A percentile compares a stretch with the other conserved stretches of the same genome.
phyloP scores from a whole-genome alignment of 2,113 vertebrate species.

The Barnardius zonarius region DNA sequence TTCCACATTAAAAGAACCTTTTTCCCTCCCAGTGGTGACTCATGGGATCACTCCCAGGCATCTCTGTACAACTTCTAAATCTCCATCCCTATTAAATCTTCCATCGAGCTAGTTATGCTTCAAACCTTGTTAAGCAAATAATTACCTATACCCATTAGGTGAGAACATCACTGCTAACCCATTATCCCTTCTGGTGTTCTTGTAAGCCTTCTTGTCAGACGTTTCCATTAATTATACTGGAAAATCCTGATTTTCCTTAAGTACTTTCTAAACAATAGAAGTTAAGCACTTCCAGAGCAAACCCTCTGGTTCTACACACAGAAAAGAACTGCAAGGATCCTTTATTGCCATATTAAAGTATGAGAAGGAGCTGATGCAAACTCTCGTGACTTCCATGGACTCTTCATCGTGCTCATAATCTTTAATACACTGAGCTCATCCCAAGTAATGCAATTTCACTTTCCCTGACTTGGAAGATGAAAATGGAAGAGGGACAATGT shows the following conservation, averaged over 20 bases:
- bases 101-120: neutral
- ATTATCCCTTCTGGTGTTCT: neutral
- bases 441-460: neutral
- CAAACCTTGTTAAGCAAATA: neutral
- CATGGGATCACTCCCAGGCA: neutral
- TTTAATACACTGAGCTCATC: neutral
- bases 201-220: neutral
- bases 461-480: neutral
- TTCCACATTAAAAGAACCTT: neutral
- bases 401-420: neutral
- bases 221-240: neutral
- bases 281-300: neutral
- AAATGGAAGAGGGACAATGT: neutral
- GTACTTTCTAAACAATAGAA: neutral
- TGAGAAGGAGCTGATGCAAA: neutral
- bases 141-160: neutral
- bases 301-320: neutral
- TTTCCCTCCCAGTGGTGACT: neutral
- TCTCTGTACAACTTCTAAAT: neutral
- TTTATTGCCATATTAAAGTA: neutral
- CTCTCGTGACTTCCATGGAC: neutral
- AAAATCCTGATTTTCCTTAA: neutral
- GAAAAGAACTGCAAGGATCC: neutral
- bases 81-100: neutral
- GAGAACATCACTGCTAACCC: neutral